Conservation (phyloP, 2,797 vertebrate genomes). For the Sciaenops ocellatus region DNA sequence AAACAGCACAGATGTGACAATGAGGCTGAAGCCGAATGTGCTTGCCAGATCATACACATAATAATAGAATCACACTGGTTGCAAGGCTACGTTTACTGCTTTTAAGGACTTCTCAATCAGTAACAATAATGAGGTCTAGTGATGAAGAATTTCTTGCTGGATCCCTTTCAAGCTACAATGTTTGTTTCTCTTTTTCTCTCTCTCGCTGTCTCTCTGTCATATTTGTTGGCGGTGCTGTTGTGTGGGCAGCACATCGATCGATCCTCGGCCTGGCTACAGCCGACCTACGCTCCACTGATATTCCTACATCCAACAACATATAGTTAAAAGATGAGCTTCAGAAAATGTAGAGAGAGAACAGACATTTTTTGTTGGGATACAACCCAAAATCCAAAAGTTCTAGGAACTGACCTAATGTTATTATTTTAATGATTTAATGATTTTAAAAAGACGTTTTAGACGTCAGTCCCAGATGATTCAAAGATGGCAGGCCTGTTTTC, state of each 20-base stretch:
- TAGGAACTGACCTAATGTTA: neutral
- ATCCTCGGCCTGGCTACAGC: conserved; percentile 41
- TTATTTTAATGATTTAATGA: neutral
- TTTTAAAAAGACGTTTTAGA: conserved; percentile 8
- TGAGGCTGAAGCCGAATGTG: neutral
- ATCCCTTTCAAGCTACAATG: neutral
- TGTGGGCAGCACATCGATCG: conserved; percentile 66
- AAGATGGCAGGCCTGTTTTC: conserved; percentile 35
- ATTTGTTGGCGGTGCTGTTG: conserved; percentile 37
- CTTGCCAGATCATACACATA: neutral
- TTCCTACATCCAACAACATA: conserved; percentile 45
- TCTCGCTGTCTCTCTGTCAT: conserved; percentile 15
- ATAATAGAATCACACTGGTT: neutral
- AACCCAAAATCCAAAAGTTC: neutral
- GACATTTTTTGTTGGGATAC: neutral
- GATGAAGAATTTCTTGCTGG: neutral
- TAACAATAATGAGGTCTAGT: neutral
- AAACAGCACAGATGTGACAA: conserved; percentile 33
- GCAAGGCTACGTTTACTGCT: conserved; percentile 1
- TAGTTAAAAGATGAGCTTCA: conserved; percentile 37
- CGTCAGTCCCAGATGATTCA: conserved; percentile 10
- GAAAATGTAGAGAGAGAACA: conserved; percentile 11
- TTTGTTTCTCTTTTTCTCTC: conserved; percentile 16
- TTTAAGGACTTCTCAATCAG: conserved; percentile 12
- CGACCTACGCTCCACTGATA: conserved; percentile 55